These are phyloP conservation scores for Lepidochrysops patricia DNA, from an alignment of 2,888 invertebrate species.

Conservation along the genomic window DNA sequence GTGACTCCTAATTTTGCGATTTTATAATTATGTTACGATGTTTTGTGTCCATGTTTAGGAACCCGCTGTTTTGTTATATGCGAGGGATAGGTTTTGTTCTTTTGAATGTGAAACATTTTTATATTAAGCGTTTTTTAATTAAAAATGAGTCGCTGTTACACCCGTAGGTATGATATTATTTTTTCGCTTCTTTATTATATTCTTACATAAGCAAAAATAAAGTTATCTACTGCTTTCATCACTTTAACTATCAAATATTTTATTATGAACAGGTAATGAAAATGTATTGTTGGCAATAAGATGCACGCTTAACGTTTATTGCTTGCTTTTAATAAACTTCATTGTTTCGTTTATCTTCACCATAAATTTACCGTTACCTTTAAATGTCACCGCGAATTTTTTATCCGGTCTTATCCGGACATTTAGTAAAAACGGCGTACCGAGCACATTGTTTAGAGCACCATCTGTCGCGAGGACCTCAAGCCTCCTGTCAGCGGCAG, in stretches of 20 bases:
- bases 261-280: too few species aligned
- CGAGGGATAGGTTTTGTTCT: background rate
- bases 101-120: background rate
- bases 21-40: constrained; percentile 3
- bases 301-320: too few species aligned
- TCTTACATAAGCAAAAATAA: too few species aligned
- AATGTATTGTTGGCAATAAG: too few species aligned
- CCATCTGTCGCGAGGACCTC: background rate
- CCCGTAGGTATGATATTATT: too few species aligned
- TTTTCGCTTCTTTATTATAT: too few species aligned
- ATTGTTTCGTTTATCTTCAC: background rate
- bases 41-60: background rate
- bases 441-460: background rate
- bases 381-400: background rate
- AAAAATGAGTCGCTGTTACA: too few species aligned
- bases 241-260: too few species aligned
- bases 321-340: background rate
- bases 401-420: background rate
- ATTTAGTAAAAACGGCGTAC: background rate
- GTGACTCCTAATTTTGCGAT: background rate
- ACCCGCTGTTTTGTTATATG: background rate
- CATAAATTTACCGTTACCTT: background rate
- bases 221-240: too few species aligned
- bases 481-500: background rate
- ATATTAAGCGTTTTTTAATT: too few species aligned